phyloP scores from a whole-genome alignment of 2,888 invertebrate genomes.

The Microplitis deprimator region DNA sequence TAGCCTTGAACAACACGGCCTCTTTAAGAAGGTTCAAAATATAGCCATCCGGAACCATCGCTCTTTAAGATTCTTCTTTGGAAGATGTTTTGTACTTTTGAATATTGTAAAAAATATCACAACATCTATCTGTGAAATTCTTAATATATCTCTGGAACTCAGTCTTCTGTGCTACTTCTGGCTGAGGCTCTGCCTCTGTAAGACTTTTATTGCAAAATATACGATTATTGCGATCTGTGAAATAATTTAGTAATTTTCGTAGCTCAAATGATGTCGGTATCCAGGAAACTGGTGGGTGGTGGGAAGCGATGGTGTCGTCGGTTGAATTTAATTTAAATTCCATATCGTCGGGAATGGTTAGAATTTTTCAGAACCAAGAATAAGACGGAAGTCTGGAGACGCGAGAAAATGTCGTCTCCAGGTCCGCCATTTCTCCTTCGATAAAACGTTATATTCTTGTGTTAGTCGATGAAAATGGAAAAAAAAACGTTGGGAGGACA shows the following conservation, averaged over 20 bases:
- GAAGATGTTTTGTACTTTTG: too few species aligned
- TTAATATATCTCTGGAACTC: too few species aligned
- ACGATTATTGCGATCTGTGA: neutral
- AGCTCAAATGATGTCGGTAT: neutral
- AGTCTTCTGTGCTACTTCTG: too few species aligned
- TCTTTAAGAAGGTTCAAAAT: too few species aligned
- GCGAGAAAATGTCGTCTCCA: conserved; percentile 60
- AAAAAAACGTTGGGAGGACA: conserved; percentile 25
- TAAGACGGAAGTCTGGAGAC: conserved; percentile 28
- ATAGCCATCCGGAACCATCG: too few species aligned
- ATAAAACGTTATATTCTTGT: conserved; percentile 65
- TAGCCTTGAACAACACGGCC: too few species aligned
- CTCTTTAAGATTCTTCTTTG: too few species aligned
- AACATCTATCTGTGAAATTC: too few species aligned
- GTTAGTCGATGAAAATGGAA: conserved; percentile 41
- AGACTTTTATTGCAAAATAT: neutral
- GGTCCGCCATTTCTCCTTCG: conserved; percentile 69
- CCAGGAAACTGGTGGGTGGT: neutral
- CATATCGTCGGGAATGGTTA: neutral
- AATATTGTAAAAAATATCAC: too few species aligned
- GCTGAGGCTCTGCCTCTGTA: neutral
- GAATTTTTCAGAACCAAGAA: conserved; percentile 25
- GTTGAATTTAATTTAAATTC: neutral
- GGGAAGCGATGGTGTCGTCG: neutral
- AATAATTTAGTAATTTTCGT: conserved; percentile 1